These are phyloP conservation scores for Spinibarbus caldwelli DNA, from an alignment of 2,797 vertebrate genomes.

Conservation along the genomic window DNA sequence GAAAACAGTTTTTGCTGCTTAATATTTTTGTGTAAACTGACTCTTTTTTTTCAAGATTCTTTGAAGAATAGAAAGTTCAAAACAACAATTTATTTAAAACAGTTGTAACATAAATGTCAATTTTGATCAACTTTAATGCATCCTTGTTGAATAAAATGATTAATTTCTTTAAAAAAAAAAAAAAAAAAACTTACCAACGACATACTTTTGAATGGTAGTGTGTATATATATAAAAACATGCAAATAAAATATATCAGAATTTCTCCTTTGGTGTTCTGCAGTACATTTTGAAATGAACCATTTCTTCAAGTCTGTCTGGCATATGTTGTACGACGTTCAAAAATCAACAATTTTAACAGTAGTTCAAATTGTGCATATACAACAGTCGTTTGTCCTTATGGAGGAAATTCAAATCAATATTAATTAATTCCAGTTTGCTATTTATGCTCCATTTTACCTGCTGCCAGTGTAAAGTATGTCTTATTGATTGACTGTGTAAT, in stretches of 20 bases:
- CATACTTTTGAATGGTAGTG: background rate
- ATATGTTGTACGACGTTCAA: background rate
- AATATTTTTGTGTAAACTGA: too few relatives aligned
- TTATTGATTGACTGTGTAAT: slow-evolving; percentile 77
- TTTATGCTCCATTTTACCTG: slow-evolving; percentile 56
- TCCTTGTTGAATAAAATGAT: background rate
- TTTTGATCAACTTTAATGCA: background rate
- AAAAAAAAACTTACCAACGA: background rate
- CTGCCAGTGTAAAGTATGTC: slow-evolving; percentile 70
- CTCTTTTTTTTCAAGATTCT: too few relatives aligned
- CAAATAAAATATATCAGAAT: background rate
- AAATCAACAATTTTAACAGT: background rate
- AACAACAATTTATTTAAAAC: too few relatives aligned
- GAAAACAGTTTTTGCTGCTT: too few relatives aligned
- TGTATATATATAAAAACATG: background rate
- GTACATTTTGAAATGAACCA: background rate
- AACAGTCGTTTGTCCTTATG: slow-evolving; percentile 14
- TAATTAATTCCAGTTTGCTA: slow-evolving; percentile 47
- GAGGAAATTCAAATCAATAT: slow-evolving; percentile 40
- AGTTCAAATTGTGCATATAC: background rate
- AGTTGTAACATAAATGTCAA: background rate
- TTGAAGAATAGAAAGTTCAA: too few relatives aligned
- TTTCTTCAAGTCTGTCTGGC: slow-evolving; percentile 2
- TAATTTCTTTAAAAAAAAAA: background rate
- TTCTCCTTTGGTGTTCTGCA: background rate